Percentiles rank a stretch among this genome's conserved stretches.
phyloP scores from a whole-genome alignment of 2,113 vertebrate genomes.

The Leucopsar rothschildi region DNA sequence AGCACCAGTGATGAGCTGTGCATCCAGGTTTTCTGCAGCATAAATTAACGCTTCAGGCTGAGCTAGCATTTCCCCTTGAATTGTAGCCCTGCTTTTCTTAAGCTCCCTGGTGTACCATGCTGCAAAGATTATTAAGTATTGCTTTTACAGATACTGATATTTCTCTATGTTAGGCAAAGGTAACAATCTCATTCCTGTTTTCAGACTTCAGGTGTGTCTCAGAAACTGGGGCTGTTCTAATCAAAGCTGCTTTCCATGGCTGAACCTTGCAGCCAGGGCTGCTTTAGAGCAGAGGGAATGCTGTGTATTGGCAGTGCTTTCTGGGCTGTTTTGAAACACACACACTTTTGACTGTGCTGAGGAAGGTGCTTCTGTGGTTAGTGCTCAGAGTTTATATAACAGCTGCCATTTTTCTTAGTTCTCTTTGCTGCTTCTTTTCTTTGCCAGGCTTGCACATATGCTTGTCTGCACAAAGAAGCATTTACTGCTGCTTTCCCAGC shows the following conservation, averaged over 20 bases:
- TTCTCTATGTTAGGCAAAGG: background rate
- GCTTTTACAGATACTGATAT: background rate
- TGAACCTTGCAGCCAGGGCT: background rate
- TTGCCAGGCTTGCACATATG: background rate
- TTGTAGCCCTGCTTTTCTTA: background rate
- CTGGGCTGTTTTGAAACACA: background rate
- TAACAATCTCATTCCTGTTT: background rate
- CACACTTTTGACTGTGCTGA: background rate
- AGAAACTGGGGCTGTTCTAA: background rate
- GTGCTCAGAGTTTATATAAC: background rate
- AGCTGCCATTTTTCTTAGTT: background rate
- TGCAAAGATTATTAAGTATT: background rate
- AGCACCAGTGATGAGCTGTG: background rate
- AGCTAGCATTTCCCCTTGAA: background rate
- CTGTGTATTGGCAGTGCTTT: background rate
- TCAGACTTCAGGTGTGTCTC: background rate
- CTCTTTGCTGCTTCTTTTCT: background rate
- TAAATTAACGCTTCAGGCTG: background rate
- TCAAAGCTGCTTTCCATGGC: background rate
- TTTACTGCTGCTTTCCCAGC: conserved; percentile 21
- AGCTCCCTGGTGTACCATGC: background rate
- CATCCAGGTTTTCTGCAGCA: background rate
- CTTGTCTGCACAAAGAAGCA: conserved; percentile 13
- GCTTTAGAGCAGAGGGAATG: background rate
- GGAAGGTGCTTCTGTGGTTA: conserved; percentile 15